These are phyloP conservation scores for Toxostoma redivivum DNA, from an alignment of 2,113 vertebrate species.

Conservation along the genomic window DNA sequence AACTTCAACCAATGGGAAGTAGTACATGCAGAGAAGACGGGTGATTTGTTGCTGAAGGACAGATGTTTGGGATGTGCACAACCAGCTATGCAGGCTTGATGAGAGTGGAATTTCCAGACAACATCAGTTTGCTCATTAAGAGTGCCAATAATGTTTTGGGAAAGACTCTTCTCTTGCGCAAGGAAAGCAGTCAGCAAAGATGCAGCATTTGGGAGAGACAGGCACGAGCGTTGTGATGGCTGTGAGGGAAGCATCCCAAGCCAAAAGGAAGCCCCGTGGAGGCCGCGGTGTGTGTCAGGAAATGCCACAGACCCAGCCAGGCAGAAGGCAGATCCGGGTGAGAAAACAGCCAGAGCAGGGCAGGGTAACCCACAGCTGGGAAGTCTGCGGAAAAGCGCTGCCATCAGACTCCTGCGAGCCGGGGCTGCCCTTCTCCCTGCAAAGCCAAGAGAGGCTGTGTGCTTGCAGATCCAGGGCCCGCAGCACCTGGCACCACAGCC, in stretches of 20 bases:
- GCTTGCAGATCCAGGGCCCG: accelerated
- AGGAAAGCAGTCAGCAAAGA: background rate
- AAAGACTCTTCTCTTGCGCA: background rate
- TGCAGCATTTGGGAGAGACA: background rate
- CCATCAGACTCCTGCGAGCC: background rate
- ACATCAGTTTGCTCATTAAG: background rate
- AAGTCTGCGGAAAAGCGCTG: background rate
- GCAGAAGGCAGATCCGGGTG: accelerated
- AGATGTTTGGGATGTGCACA: accelerated
- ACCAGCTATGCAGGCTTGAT: accelerated
- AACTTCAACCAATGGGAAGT: background rate
- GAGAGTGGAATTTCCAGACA: background rate
- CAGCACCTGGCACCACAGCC: background rate
- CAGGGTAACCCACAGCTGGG: background rate
- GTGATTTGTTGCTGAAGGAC: background rate
- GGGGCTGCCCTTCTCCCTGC: background rate
- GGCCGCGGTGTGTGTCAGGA: accelerated
- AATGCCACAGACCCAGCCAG: accelerated
- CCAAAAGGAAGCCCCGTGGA: background rate
- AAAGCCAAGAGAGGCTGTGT: accelerated
- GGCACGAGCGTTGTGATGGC: accelerated
- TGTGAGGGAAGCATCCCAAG: background rate
- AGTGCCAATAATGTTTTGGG: background rate
- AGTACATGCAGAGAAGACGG: background rate
- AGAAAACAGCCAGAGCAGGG: background rate